Conservation (phyloP, 2,113 vertebrate species). For the Dipodomys stephensi region DNA sequence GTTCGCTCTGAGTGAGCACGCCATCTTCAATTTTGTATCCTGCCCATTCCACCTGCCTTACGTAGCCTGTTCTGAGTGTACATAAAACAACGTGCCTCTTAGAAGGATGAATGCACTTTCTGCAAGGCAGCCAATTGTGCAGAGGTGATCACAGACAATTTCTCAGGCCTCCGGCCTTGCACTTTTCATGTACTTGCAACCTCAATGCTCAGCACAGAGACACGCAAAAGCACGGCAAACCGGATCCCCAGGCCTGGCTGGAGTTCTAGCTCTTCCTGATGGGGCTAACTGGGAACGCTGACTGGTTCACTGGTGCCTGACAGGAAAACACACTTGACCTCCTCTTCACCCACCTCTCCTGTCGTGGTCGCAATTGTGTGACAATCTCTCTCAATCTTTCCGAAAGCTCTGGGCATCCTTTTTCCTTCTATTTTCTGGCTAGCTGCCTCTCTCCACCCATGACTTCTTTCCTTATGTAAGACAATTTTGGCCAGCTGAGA, state of each 20-base stretch:
- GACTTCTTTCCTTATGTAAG: background rate
- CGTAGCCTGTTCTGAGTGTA: background rate
- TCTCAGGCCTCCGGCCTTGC: background rate
- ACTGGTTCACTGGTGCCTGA: background rate
- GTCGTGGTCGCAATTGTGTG: background rate
- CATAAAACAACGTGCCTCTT: background rate
- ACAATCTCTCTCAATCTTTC: background rate
- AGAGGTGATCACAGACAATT: background rate
- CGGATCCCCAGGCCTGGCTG: background rate
- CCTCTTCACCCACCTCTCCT: background rate
- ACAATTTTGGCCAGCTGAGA: background rate
- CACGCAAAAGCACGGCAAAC: background rate
- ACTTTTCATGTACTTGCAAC: background rate
- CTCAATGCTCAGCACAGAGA: background rate
- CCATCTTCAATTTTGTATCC: background rate
- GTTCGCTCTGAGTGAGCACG: background rate
- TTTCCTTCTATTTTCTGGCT: background rate
- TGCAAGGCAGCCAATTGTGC: background rate
- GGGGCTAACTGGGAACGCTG: background rate
- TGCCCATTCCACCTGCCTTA: background rate
- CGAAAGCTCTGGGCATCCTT: background rate
- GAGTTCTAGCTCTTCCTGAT: background rate
- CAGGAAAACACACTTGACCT: too few relatives aligned
- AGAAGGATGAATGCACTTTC: background rate
- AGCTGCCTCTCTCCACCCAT: background rate